phyloP scores from a whole-genome alignment of 1,140 invertebrate genomes.

The Bicyclus anynana region DNA sequence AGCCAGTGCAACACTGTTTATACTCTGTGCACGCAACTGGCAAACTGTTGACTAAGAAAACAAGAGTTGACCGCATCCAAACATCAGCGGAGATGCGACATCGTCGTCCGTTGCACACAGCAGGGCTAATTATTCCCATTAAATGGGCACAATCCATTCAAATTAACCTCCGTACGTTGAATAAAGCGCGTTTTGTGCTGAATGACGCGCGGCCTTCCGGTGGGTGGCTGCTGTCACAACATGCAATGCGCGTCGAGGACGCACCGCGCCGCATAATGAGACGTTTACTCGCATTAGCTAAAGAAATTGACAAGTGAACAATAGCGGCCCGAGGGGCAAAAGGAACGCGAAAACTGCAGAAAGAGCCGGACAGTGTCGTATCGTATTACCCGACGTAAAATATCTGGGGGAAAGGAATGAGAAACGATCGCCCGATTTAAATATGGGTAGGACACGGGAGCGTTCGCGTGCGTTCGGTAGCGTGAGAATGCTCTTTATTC shows the following conservation, averaged over 20 bases:
- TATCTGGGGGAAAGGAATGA: slow-evolving; percentile 75
- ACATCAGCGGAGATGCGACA: slow-evolving; percentile 32
- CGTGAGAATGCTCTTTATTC: slow-evolving; percentile 74
- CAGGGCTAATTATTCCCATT: slow-evolving; percentile 73
- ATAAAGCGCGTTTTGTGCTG: slow-evolving; percentile 74
- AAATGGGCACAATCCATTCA: slow-evolving; percentile 69
- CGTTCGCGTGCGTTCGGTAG: slow-evolving; percentile 73
- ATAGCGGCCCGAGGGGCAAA: slow-evolving; percentile 69
- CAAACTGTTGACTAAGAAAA: not conserved
- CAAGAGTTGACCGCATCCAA: not conserved
- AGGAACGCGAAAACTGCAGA: slow-evolving; percentile 68
- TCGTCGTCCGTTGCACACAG: slow-evolving; percentile 34
- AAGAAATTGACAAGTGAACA: slow-evolving; percentile 78
- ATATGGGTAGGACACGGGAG: slow-evolving; percentile 53
- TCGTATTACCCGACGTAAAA: slow-evolving; percentile 76
- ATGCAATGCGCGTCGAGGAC: slow-evolving; percentile 70
- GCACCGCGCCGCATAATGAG: slow-evolving; percentile 75
- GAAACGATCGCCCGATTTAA: slow-evolving; percentile 73
- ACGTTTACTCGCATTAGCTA: slow-evolving; percentile 76
- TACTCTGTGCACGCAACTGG: not conserved
- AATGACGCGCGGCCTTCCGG: slow-evolving; percentile 75
- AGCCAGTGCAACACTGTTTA: not conserved
- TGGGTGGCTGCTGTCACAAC: slow-evolving; percentile 76
- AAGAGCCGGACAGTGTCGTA: slow-evolving; percentile 75
- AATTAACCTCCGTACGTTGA: slow-evolving; percentile 72